Base-by-base conservation (phyloP, 2,888 invertebrate genomes). In the Hanleya hanleyi region DNA sequence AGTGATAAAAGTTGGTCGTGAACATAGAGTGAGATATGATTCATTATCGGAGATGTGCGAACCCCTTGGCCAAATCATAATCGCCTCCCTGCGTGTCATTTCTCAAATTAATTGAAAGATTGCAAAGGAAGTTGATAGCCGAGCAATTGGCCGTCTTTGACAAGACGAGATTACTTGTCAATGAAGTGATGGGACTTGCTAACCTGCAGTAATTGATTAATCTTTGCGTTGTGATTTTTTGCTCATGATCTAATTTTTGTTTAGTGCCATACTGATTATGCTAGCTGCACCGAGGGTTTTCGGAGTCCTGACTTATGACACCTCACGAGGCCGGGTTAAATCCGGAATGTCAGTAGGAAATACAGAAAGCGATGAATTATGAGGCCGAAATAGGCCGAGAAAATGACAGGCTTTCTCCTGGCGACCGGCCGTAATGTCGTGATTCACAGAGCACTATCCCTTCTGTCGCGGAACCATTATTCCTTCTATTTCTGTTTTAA, bases 81-180 rank as follows among this genome's bases (percentile, higher is more conserved):
- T 57, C 57, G 57, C 57, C 26, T 29, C 57, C 12, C 57, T 26
- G 1, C 57, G 9, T 57, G 57, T 57, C 57, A 57, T 57, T 57
- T 57, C 57, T 57, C 57, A 57, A 57, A 57, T 57, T 57, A 57
- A 57, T 57, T 57, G 57, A 57, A 57, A 57, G 57, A 57, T 57
- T 29, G 57, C 29, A 57, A 29, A 57, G 57, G 57, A 4, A 57
- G 57, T 57, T 57, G 57, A 57, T 57, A 57, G 57, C 32, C 26
- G 32, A 29, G 57, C 57, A 57, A 57, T 57, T 29, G 22, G 57
- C 1, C 57, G 15, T 57, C 12, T 22, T 32, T 57, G 57, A 57
- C 57, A 57, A 29, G 29, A 57, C 12, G 32, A 32, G 57, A 57
- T 57, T 57, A 29, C 57, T 29, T 29, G 57, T 22, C 22, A 29